These are phyloP conservation scores for Aphelenchoides bicaudatus DNA, from an alignment of 2,888 invertebrate species.

Conservation along the genomic window DNA sequence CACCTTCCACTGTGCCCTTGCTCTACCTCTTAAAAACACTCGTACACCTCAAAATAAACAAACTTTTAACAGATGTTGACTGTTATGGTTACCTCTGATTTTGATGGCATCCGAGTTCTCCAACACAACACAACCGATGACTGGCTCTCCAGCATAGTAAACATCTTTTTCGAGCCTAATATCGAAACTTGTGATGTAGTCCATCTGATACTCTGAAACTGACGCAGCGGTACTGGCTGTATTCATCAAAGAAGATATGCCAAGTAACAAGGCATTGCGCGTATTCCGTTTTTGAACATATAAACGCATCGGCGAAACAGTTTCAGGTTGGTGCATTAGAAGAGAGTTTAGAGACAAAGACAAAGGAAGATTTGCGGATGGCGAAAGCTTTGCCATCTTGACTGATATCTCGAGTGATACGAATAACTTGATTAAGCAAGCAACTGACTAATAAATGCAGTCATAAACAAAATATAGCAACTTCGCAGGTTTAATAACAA, in stretches of 20 bases:
- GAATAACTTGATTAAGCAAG: too few species aligned
- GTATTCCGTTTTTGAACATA: neutral
- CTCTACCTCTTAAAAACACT: constrained; percentile 72
- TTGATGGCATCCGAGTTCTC: constrained; percentile 75
- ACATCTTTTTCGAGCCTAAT: constrained; percentile 71
- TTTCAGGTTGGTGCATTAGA: neutral
- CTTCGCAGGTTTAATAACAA: too few species aligned
- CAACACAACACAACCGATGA: constrained; percentile 71
- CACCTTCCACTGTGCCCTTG: constrained; percentile 75
- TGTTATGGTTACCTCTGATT: constrained; percentile 67
- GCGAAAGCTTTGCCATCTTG: too few species aligned
- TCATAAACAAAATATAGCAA: too few species aligned
- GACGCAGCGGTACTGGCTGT: constrained; percentile 8
- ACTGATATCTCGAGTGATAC: too few species aligned
- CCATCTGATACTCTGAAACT: constrained; percentile 65
- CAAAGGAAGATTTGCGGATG: too few species aligned
- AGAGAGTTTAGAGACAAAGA: constrained; percentile 8
- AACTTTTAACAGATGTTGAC: neutral
- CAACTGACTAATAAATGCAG: too few species aligned
- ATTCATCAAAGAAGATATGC: neutral
- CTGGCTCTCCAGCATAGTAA: constrained; percentile 73
- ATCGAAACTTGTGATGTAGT: constrained; percentile 75
- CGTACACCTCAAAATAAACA: constrained; percentile 64
- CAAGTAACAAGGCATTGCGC: constrained; percentile 14
- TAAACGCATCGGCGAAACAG: neutral